A percentile compares a stretch with the other conserved stretches of the same genome.
phyloP scores from a whole-genome alignment of 2,888 invertebrate genomes.

The Alsophila aescularia region DNA sequence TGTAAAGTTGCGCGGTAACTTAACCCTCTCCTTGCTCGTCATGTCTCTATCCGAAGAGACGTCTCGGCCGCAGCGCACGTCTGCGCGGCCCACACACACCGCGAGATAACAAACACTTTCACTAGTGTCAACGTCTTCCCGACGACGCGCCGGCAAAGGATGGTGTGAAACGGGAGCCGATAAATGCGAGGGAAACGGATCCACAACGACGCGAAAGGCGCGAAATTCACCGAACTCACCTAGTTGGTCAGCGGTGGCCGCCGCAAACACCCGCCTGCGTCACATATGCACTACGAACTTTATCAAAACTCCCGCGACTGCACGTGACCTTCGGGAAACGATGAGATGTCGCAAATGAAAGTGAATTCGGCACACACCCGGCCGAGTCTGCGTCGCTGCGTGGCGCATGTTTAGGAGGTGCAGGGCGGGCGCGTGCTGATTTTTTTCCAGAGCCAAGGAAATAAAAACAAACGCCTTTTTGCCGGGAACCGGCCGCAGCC shows the following conservation, averaged over 20 bases:
- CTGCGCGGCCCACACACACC: slow-evolving; percentile 54
- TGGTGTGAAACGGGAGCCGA: slow-evolving; percentile 71
- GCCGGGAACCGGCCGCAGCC: slow-evolving; percentile 71
- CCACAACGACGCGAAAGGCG: slow-evolving; percentile 65
- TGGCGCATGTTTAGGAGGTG: slow-evolving; percentile 85
- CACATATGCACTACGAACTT: slow-evolving; percentile 58
- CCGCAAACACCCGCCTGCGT: slow-evolving; percentile 68
- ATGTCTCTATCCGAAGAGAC: slow-evolving; percentile 51
- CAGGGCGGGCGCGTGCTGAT: slow-evolving; percentile 82
- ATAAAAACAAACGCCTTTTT: slow-evolving; percentile 84
- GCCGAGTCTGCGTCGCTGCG: slow-evolving; percentile 83
- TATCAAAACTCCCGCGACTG: slow-evolving; percentile 55
- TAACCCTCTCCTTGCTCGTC: slow-evolving; percentile 62
- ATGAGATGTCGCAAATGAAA: slow-evolving; percentile 84
- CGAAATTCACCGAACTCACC: slow-evolving; percentile 75
- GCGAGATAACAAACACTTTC: slow-evolving; percentile 59
- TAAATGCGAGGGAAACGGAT: slow-evolving; percentile 71
- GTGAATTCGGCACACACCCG: slow-evolving; percentile 83
- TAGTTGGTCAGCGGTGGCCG: slow-evolving; percentile 78
- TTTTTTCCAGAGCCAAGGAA: slow-evolving; percentile 81
- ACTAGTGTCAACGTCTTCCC: slow-evolving; percentile 63
- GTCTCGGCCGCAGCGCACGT: slow-evolving; percentile 52
- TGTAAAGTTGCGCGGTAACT: slow-evolving; percentile 70
- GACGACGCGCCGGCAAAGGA: slow-evolving; percentile 65
- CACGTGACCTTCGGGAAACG: slow-evolving; percentile 83